A percentile compares a stretch with the other conserved stretches of the same genome.
These are phyloP conservation scores for Neodontobutis hainanensis DNA, from an alignment of 2,113 vertebrate species.

Conservation along the genomic window DNA sequence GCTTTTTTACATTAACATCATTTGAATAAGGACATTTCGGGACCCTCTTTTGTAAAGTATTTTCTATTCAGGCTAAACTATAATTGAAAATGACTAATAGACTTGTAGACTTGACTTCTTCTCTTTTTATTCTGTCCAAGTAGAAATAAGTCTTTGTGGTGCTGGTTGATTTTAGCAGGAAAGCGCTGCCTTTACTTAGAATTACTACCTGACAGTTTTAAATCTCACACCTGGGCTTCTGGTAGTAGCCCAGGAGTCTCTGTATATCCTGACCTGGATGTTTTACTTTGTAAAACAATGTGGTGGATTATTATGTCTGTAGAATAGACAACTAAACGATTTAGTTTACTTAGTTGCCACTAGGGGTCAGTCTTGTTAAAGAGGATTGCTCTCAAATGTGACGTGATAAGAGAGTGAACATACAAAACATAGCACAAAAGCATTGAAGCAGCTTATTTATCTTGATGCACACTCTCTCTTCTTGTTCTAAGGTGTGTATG, in stretches of 20 bases:
- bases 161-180: constrained; percentile 53
- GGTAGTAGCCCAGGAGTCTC: constrained; percentile 15
- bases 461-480: not conserved
- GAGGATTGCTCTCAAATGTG: not conserved
- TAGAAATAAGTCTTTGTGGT: constrained; percentile 66
- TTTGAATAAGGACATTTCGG: too few relatives aligned
- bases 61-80: constrained; percentile 33
- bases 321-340: constrained; percentile 14
- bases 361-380: constrained; percentile 69
- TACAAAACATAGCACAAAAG: too few relatives aligned
- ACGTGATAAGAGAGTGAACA: too few relatives aligned
- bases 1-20: too few relatives aligned
- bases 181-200: constrained; percentile 47
- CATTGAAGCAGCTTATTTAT: not conserved
- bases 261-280: constrained; percentile 30
- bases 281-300: constrained; percentile 36
- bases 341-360: constrained; percentile 40
- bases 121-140: constrained; percentile 60
- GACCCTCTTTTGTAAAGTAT: constrained; percentile 18
- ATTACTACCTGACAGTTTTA: constrained; percentile 48
- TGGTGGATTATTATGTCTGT: constrained; percentile 30
- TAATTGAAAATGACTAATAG: constrained; percentile 49
- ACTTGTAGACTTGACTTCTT: constrained; percentile 39
- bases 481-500: constrained; percentile 9
- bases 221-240: constrained; percentile 20